phyloP scores from a whole-genome alignment of 2,888 invertebrate species.

The Plagodis dolabraria region DNA sequence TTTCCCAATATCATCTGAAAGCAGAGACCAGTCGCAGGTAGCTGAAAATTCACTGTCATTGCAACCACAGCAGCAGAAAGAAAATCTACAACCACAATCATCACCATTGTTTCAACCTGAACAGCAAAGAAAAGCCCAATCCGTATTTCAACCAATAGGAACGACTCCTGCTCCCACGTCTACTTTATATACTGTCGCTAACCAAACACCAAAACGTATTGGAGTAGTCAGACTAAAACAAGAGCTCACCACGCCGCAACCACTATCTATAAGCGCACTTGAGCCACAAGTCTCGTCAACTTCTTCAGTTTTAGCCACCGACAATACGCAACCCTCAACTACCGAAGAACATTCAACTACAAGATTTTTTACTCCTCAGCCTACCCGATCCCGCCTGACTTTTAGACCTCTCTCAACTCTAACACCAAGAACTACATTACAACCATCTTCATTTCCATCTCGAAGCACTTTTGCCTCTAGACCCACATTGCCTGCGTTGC shows the following conservation, averaged over 20 bases:
- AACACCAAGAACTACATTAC: slow-evolving; percentile 6
- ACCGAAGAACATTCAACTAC: slow-evolving; percentile 4
- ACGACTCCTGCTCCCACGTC: slow-evolving; percentile 13
- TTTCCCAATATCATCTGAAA: slow-evolving; percentile 40
- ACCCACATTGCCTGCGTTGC: slow-evolving; percentile 15
- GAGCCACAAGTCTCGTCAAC: slow-evolving; percentile 17
- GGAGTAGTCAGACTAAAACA: slow-evolving; percentile 30
- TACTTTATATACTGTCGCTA: slow-evolving; percentile 13
- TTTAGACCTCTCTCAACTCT: slow-evolving; percentile 8
- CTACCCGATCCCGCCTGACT: slow-evolving; percentile 1
- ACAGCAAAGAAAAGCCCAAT: slow-evolving; percentile 16
- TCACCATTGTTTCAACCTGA: slow-evolving; percentile 20
- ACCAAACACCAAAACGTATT: slow-evolving; percentile 26
- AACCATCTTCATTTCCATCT: background rate
- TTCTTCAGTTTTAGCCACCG: slow-evolving; percentile 7
- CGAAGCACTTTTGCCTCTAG: slow-evolving; percentile 11
- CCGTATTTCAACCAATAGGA: slow-evolving; percentile 12
- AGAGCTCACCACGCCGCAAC: slow-evolving; percentile 16
- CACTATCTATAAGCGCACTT: slow-evolving; percentile 6
- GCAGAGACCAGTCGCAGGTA: slow-evolving; percentile 30
- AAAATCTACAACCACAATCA: background rate
- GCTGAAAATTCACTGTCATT: slow-evolving; percentile 29
- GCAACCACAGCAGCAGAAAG: slow-evolving; percentile 14
- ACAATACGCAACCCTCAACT: slow-evolving; percentile 1
- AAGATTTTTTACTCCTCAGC: slow-evolving; percentile 1